Evolutionary conservation across 2,113 vertebrate species (phyloP).

Genomic region (Hypomesus transpacificus): DNA sequence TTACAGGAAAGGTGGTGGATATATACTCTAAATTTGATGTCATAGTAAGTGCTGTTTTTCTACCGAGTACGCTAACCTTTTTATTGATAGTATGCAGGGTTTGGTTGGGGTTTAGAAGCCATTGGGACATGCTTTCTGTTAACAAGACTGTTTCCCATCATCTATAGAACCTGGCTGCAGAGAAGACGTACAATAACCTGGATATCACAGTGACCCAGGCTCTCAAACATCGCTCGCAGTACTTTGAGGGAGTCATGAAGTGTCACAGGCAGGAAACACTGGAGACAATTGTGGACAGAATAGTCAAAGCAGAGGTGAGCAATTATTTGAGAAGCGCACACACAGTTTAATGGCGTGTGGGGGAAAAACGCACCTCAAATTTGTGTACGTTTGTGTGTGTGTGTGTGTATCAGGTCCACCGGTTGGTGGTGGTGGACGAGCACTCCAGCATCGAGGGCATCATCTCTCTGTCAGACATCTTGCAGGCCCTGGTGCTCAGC

Average conservation of each 20-base stretch:
- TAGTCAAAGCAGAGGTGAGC: constrained; percentile 95
- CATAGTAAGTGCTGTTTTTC: constrained; percentile 84
- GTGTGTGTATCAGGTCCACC: constrained; percentile 81
- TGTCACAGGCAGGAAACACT: constrained; percentile 92
- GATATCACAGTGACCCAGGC: constrained; percentile 97
- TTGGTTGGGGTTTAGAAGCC: neutral
- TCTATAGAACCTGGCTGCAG: constrained; percentile 93
- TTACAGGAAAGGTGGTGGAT: constrained; percentile 96
- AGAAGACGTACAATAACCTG: constrained; percentile 98
- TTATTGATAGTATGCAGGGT: neutral
- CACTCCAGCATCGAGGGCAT: constrained; percentile 92
- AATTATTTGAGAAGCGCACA: neutral
- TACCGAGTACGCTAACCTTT: neutral
- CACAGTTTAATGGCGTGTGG: too few species aligned
- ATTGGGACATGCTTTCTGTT: neutral
- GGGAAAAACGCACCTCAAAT: neutral
- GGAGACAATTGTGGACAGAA: constrained; percentile 97
- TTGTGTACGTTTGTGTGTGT: too few species aligned
- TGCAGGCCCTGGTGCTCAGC: constrained; percentile 93
- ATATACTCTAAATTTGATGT: constrained; percentile 99
- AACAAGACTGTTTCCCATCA: neutral
- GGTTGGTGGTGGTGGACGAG: constrained; percentile 93
- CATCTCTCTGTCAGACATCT: constrained; percentile 96
- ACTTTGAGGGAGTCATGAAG: constrained; percentile 97
- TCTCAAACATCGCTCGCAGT: constrained; percentile 94